These are phyloP conservation scores for Phoeniculus purpureus DNA, from an alignment of 2,797 vertebrate genomes.

Conservation along the genomic window DNA sequence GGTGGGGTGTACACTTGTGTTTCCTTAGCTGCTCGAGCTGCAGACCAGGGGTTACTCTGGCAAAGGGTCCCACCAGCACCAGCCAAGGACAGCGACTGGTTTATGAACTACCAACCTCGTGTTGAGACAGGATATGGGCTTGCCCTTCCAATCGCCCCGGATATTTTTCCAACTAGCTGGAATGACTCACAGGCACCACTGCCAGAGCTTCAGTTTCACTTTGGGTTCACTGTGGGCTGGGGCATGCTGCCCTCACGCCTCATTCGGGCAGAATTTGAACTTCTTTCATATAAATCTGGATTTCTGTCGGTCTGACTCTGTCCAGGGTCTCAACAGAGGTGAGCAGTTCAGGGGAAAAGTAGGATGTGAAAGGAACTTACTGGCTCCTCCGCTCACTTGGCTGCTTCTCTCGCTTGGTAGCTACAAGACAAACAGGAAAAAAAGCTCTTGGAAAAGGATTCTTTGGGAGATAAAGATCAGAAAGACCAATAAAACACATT, in stretches of 20 bases:
- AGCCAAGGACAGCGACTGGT: background rate
- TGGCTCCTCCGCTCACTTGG: constrained; percentile 11
- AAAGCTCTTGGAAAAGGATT: background rate
- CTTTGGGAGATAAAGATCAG: background rate
- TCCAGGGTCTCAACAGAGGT: background rate
- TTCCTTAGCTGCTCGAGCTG: background rate
- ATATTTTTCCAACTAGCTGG: background rate
- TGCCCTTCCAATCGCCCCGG: background rate
- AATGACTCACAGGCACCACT: fast-evolving
- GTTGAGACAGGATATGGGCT: fast-evolving
- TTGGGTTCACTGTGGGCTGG: background rate
- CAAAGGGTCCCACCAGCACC: background rate
- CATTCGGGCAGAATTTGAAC: background rate
- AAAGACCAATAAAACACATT: background rate
- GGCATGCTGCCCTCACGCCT: fast-evolving
- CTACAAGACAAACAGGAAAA: constrained; percentile 34
- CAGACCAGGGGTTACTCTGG: background rate
- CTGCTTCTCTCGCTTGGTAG: constrained; percentile 3
- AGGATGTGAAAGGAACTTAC: constrained; percentile 40
- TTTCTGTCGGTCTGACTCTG: background rate
- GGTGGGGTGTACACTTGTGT: background rate
- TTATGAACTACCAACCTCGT: background rate
- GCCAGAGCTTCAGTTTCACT: background rate
- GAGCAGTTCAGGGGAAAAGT: background rate
- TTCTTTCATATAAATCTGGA: background rate